Evolutionary conservation across 2,888 invertebrate genomes (phyloP), one percentile per base, ranked within the genome.

Genomic region (Philaethria dido): DNA sequence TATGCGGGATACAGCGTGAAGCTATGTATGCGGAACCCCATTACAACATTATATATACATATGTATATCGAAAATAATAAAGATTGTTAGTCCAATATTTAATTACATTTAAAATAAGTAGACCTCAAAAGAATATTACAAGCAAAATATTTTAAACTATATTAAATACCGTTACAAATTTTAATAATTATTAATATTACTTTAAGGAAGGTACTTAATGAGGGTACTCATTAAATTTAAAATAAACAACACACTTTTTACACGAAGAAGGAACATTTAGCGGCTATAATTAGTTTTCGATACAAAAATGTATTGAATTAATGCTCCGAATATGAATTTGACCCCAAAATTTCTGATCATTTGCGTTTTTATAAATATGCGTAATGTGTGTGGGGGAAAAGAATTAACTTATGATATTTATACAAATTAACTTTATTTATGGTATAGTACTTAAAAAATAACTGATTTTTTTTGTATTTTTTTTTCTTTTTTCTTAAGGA

Each of bases 151-250:
- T 52, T 8, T 25, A 25, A 48, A n/a, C 20, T 29, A 39, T 13
- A 39, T 29, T 16, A 11, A 52, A 52, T 52, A 52, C 50, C 50
- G 50, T 52, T 52, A 52, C n/a, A 8, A 52, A 52, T 52, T 11
- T 52, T n/a, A 25, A 29, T 52, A 16, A 3, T 3, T 3, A 0
- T 25, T 11, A 16, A 16, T 52, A 52, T 52, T 16, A 16, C 0
- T 29, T 50, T 52, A 29, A 52, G 50, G 9, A 25, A 29, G 1
- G 16, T 29, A n/a, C 1, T 16, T 52, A 52, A 52, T 16, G 50
- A 52, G 3, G 25, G 9, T 9, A 6, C 3, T n/a, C 25, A 25
- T 50, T 50, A 29, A 8, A 50, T 50, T 25, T 29, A 16, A 48
- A 25, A n/a, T n/a, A 29, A 29, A 29, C 25, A 50, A 9, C 50